Evolutionary conservation across 2,797 vertebrate genomes (phyloP), one percentile per base, ranked within the genome.

Genomic region (Crypturellus tataupa): DNA sequence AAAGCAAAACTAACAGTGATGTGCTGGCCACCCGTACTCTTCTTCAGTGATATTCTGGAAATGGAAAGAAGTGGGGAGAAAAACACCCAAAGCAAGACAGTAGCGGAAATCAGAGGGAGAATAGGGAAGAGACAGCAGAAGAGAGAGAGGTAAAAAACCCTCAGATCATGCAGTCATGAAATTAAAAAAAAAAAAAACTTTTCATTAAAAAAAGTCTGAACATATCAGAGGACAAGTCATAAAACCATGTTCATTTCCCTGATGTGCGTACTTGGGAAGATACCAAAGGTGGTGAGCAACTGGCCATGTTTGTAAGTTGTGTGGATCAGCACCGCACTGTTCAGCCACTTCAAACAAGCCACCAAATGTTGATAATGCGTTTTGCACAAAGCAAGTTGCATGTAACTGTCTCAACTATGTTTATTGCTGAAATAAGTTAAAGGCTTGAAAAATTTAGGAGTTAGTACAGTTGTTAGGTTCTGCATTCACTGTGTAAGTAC

Each of bases 1-100:
- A 89, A 95, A 94, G 84, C 80, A 92, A 92, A 94, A 70, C 87
- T 80, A 93, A 60, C 75, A 90, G 53, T 95, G 83, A 88, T 87
- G 89, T 91, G 85, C 47, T 56, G 94, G 51, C 47, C 59, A 68
- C 49, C 72, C 59, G 39, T 63, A 81, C 87, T 91, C 9, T 94
- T 63, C 67, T 85, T 93, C 79, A 71, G 53, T 87, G 67, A 60
- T 56, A 9, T 5, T 82, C 33, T 67, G 78, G 81, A 82, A 84
- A 69, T 21, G 15, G 80, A 80, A 82, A 44, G 42, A 42, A 72
- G 33, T 19, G 8, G 37, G 53, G 49, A 67, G 60, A 53, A 79
- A 78, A 80, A 18, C 17, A 29, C 76, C 39, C 71, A 73, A 82
- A 82, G 31, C 31, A 87, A 76, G 37, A 70, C 23, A 53, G 18